phyloP scores from a whole-genome alignment of 2,888 invertebrate species.

The Volucella zonaria region DNA sequence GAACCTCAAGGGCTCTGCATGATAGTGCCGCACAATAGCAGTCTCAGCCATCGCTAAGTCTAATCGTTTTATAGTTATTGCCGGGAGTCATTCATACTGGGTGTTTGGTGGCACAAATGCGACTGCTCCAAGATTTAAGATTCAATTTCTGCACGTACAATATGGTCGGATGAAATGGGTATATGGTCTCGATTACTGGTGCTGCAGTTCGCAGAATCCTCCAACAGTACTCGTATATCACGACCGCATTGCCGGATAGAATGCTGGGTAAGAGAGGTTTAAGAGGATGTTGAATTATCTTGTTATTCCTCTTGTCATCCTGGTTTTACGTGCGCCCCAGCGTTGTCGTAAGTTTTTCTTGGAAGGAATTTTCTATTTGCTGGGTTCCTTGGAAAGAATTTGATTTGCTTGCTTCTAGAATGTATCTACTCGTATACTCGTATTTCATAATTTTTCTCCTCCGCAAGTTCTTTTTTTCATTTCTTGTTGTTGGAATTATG shows the following conservation, averaged over 20 bases:
- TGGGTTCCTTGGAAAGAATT: conserved; percentile 37
- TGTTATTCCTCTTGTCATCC: conserved; percentile 73
- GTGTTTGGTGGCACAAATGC: conserved; percentile 1
- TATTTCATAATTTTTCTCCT: background rate
- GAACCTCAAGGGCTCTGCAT: too few relatives aligned
- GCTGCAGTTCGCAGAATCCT: conserved; percentile 23
- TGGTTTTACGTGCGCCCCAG: conserved; percentile 67
- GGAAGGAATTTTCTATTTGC: background rate
- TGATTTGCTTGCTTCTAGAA: conserved; percentile 54
- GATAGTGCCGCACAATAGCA: background rate
- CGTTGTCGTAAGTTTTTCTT: conserved; percentile 33
- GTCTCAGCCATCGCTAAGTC: conserved; percentile 51
- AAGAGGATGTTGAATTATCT: conserved; percentile 67
- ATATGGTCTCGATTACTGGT: conserved; percentile 10
- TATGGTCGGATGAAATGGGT: background rate
- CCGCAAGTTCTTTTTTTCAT: conserved; percentile 24
- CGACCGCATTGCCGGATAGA: conserved; percentile 18
- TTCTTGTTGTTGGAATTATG: conserved; percentile 48
- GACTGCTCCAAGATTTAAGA: conserved; percentile 64
- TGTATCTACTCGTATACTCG: background rate
- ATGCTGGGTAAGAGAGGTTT: background rate
- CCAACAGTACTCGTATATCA: conserved; percentile 60
- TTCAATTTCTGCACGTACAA: conserved; percentile 71
- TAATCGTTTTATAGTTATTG: conserved; percentile 65
- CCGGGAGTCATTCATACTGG: background rate